phyloP scores from a whole-genome alignment of 2,888 invertebrate species.

The Heliconius charithonia region DNA sequence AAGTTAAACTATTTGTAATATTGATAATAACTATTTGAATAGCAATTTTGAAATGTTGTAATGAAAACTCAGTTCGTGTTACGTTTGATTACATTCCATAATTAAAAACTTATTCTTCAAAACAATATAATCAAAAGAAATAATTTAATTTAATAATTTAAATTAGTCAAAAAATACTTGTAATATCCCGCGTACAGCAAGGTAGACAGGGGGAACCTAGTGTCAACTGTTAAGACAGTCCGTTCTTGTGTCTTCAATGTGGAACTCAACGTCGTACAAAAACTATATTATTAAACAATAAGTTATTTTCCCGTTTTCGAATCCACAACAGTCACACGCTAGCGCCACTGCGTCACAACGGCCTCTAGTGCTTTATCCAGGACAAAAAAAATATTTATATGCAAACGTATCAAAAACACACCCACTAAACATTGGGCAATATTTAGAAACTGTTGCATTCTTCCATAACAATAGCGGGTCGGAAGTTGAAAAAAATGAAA shows the following conservation, averaged over 20 bases:
- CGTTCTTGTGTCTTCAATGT: too few species aligned
- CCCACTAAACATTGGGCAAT: not conserved
- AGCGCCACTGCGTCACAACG: too few species aligned
- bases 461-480: constrained; percentile 68
- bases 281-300: too few species aligned
- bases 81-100: not conserved
- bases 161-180: too few species aligned
- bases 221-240: too few species aligned
- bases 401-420: not conserved
- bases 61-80: not conserved
- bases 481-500: constrained; percentile 81
- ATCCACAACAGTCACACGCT: too few species aligned
- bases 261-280: too few species aligned
- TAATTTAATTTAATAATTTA: too few species aligned
- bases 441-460: constrained; percentile 32
- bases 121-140: not conserved
- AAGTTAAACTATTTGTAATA: not conserved
- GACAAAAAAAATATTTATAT: not conserved
- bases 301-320: too few species aligned
- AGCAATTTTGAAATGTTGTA: not conserved
- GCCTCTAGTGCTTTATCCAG: not conserved
- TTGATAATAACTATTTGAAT: not conserved
- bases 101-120: not conserved
- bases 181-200: too few species aligned
- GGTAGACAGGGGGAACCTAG: too few species aligned